Conservation (phyloP, 2,797 vertebrate genomes). For the Gymnocypris eckloni region DNA sequence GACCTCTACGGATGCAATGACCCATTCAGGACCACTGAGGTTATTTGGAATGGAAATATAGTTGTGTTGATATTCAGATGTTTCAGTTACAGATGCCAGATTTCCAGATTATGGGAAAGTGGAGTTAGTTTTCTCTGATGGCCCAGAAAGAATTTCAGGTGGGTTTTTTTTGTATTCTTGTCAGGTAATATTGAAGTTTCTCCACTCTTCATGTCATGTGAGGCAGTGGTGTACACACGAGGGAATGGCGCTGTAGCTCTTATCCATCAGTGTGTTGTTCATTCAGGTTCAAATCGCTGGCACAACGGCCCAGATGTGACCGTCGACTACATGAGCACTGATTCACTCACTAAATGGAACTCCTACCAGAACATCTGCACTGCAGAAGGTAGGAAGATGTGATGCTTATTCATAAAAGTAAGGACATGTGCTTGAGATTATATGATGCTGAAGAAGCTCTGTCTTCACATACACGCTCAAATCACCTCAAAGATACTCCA, state of each 20-base stretch:
- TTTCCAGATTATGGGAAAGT: slow-evolving; percentile 92
- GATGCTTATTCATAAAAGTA: neutral
- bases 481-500: neutral
- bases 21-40: neutral
- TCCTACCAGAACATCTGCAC: slow-evolving; percentile 91
- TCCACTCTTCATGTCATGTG: neutral
- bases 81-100: slow-evolving; percentile 83
- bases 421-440: neutral
- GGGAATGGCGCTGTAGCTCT: neutral
- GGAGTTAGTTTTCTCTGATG: slow-evolving; percentile 91
- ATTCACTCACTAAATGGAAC: slow-evolving; percentile 91
- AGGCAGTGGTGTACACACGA: neutral
- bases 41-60: neutral
- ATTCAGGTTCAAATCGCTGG: slow-evolving; percentile 78
- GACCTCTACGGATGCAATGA: neutral
- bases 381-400: slow-evolving; percentile 81
- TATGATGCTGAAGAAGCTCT: neutral
- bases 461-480: neutral
- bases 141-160: slow-evolving; percentile 91
- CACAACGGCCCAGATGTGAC: slow-evolving; percentile 83
- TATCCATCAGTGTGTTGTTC: neutral
- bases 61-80: slow-evolving; percentile 8
- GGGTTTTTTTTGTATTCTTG: slow-evolving; percentile 47
- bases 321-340: slow-evolving; percentile 89
- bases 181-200: neutral